Conservation (phyloP, 1,140 invertebrate species). For the Magallana ariakensis region DNA sequence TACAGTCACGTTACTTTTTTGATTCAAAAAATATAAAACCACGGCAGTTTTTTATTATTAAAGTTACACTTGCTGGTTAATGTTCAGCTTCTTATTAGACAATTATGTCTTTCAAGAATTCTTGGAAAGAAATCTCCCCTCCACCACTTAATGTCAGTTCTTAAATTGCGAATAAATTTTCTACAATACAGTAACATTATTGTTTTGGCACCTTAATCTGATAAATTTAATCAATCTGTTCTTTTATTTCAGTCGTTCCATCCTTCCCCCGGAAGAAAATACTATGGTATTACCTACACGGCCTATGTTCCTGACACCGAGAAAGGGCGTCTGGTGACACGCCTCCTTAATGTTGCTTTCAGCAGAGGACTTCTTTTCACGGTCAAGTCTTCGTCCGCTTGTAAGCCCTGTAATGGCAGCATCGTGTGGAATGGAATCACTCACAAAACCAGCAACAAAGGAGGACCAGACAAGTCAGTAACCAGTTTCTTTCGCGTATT, state of each 20-base stretch:
- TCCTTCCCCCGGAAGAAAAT: background rate
- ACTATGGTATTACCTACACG: background rate
- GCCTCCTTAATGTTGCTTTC: slow-evolving; percentile 3
- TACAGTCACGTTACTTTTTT: no score
- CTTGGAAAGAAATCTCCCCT: no score
- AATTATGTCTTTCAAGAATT: no score
- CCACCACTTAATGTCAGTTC: no score
- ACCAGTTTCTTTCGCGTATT: no score
- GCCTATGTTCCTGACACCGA: background rate
- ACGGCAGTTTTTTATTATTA: no score
- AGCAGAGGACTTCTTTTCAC: background rate
- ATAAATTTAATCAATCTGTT: background rate
- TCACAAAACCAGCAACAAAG: background rate
- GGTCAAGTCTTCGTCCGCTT: background rate
- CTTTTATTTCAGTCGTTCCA: background rate
- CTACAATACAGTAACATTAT: no score
- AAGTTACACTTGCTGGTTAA: no score
- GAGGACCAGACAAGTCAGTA: background rate
- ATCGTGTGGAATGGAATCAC: background rate
- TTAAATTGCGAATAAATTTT: no score
- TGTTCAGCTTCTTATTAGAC: no score
- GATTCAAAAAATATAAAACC: no score
- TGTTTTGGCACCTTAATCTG: no score
- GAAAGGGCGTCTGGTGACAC: background rate
- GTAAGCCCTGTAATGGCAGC: background rate